A percentile compares a stretch with the other conserved stretches of the same genome.
Evolutionary conservation across 2,888 invertebrate genomes (phyloP).

Genomic region (Lasius fuliginosus): DNA sequence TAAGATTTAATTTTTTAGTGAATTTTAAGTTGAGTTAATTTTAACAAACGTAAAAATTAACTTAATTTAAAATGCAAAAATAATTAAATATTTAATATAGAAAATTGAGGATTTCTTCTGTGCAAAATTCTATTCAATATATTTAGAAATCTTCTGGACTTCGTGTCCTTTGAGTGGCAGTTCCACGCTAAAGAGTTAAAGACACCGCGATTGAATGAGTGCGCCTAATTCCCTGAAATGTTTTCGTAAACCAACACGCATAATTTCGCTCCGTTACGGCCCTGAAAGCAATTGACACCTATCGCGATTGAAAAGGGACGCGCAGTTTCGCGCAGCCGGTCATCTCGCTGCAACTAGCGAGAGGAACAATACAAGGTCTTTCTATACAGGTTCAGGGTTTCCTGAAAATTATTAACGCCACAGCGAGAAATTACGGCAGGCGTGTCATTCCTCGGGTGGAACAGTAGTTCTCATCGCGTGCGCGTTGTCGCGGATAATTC

Average conservation of each 20-base stretch:
- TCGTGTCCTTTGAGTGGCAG: not conserved
- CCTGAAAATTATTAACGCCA: conserved; percentile 78
- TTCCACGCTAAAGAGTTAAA: conserved; percentile 4
- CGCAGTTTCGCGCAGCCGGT: conserved; percentile 17
- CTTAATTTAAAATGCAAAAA: not conserved
- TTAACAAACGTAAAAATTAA: conserved; percentile 2
- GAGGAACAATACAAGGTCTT: conserved; percentile 30
- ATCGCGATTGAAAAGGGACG: conserved; percentile 46
- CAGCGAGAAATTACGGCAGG: conserved; percentile 65
- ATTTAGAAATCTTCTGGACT: not conserved
- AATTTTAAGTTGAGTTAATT: not conserved
- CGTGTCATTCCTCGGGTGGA: conserved; percentile 73
- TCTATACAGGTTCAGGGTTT: conserved; percentile 67
- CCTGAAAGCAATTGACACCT: conserved; percentile 60
- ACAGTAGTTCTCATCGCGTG: conserved; percentile 72
- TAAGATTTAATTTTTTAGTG: not conserved
- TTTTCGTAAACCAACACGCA: conserved; percentile 61
- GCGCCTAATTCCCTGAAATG: conserved; percentile 51
- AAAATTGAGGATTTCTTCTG: not conserved
- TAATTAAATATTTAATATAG: conserved; percentile 6
- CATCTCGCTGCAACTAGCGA: conserved; percentile 9
- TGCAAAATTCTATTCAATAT: not conserved
- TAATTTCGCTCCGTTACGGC: conserved; percentile 31
- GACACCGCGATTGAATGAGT: conserved; percentile 32
- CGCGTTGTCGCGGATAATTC: conserved; percentile 53